Evolutionary conservation across 2,888 invertebrate genomes (phyloP).

Genomic region (Seladonia tumulorum): DNA sequence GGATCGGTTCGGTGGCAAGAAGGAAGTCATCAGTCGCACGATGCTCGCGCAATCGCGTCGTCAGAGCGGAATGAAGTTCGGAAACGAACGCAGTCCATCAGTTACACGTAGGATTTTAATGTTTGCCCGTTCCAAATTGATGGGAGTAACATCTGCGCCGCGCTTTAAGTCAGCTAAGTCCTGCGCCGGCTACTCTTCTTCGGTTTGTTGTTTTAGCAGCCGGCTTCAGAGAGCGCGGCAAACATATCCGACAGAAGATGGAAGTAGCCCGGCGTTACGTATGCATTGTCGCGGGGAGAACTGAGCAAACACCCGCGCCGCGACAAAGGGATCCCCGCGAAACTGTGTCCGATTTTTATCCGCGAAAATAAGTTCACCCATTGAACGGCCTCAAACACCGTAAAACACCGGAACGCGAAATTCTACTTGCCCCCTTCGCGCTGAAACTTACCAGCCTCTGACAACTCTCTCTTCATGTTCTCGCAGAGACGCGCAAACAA

Average conservation of each 20-base stretch:
- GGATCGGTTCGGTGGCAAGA: background rate
- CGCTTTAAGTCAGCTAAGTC: slow-evolving; percentile 62
- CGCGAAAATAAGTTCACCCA: slow-evolving; percentile 24
- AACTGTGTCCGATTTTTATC: slow-evolving; percentile 57
- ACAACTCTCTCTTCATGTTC: background rate
- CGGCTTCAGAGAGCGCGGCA: slow-evolving; percentile 70
- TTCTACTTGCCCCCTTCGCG: background rate
- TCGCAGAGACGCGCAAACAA: background rate
- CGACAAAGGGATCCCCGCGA: slow-evolving; percentile 53
- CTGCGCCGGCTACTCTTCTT: slow-evolving; percentile 67
- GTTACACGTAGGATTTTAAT: slow-evolving; percentile 59
- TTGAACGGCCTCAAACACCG: background rate
- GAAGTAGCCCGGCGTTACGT: slow-evolving; percentile 70
- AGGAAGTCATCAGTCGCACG: background rate
- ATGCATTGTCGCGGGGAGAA: slow-evolving; percentile 70
- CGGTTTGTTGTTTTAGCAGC: slow-evolving; percentile 73
- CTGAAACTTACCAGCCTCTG: background rate
- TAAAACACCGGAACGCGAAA: background rate
- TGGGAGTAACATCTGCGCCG: slow-evolving; percentile 59
- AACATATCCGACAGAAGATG: slow-evolving; percentile 73
- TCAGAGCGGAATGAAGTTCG: slow-evolving; percentile 38
- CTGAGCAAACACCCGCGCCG: slow-evolving; percentile 62
- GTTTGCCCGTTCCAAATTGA: slow-evolving; percentile 67
- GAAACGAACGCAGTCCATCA: slow-evolving; percentile 53
- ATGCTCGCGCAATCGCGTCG: background rate